Evolutionary conservation across 2,113 vertebrate genomes (phyloP).

Genomic region (Puntigrus tetrazona): DNA sequence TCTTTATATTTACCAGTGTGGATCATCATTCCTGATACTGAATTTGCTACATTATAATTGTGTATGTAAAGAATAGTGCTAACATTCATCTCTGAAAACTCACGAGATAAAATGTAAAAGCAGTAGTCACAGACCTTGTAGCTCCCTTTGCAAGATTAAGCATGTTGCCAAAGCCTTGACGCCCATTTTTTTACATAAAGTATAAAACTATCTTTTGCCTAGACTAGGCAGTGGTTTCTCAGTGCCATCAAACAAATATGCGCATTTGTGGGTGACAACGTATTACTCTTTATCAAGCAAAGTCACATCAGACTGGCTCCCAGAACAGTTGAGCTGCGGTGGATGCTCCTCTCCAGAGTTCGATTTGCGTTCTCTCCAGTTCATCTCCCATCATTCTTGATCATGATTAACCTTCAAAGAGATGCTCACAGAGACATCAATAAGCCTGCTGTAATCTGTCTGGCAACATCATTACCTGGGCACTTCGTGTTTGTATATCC

Average conservation of each 20-base stretch:
- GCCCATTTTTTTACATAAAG: conserved; percentile 6
- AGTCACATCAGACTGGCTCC: conserved; percentile 8
- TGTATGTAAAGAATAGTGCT: too few relatives aligned
- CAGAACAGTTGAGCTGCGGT: conserved; percentile 39
- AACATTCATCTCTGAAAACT: neutral
- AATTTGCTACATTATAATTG: neutral
- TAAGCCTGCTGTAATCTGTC: conserved; percentile 71
- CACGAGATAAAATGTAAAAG: neutral
- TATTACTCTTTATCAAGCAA: neutral
- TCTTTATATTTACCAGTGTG: neutral
- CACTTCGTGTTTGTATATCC: conserved; percentile 3
- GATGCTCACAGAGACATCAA: conserved; percentile 62
- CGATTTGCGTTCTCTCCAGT: conserved; percentile 44
- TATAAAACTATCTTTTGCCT: neutral
- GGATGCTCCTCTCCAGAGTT: conserved; percentile 36
- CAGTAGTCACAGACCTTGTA: neutral
- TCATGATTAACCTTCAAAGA: conserved; percentile 69
- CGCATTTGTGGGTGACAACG: neutral
- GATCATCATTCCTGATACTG: neutral
- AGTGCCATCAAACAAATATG: conserved; percentile 2
- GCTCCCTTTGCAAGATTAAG: neutral
- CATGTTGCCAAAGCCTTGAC: neutral
- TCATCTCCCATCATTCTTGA: conserved; percentile 45
- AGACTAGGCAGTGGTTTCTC: neutral
- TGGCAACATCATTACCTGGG: conserved; percentile 57